These are phyloP conservation scores for Cydia strobilella DNA, from an alignment of 1,140 invertebrate genomes.

Conservation along the genomic window DNA sequence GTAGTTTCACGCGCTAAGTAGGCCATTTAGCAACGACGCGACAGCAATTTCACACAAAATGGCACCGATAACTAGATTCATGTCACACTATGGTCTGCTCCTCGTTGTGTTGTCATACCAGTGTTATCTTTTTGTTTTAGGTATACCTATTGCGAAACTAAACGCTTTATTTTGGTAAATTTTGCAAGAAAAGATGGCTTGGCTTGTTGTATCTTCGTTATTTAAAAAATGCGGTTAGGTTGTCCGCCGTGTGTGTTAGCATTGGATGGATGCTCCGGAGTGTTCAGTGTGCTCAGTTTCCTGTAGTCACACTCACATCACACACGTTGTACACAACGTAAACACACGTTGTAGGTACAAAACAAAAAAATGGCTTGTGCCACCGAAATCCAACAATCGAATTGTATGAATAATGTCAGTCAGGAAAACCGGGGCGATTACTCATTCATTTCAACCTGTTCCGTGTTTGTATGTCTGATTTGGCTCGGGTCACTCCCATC, in stretches of 20 bases:
- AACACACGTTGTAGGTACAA: neutral
- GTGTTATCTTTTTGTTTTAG: neutral
- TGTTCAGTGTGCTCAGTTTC: too few relatives aligned
- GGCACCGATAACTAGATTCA: slow-evolving; percentile 26
- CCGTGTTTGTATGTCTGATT: slow-evolving; percentile 47
- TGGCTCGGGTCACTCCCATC: slow-evolving; percentile 46
- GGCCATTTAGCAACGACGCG: slow-evolving; percentile 33
- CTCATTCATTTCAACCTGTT: slow-evolving; percentile 53
- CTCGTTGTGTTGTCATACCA: neutral
- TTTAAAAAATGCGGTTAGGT: neutral
- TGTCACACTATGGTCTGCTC: slow-evolving; percentile 14
- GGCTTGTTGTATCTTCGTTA: neutral
- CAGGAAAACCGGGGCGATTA: slow-evolving; percentile 9
- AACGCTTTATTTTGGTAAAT: neutral
- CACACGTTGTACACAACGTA: too few relatives aligned
- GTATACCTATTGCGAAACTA: neutral
- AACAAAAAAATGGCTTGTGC: neutral
- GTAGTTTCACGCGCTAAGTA: slow-evolving; percentile 31
- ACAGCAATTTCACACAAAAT: slow-evolving; percentile 24
- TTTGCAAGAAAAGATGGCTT: too few relatives aligned
- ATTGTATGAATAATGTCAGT: slow-evolving; percentile 9
- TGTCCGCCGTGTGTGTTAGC: too few relatives aligned
- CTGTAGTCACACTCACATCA: too few relatives aligned
- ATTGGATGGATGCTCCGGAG: too few relatives aligned
- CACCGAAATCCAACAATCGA: slow-evolving; percentile 1